Percentiles rank a stretch among this genome's conserved stretches.
Evolutionary conservation across 2,888 invertebrate genomes (phyloP).

Genomic region (Chirona hameri): DNA sequence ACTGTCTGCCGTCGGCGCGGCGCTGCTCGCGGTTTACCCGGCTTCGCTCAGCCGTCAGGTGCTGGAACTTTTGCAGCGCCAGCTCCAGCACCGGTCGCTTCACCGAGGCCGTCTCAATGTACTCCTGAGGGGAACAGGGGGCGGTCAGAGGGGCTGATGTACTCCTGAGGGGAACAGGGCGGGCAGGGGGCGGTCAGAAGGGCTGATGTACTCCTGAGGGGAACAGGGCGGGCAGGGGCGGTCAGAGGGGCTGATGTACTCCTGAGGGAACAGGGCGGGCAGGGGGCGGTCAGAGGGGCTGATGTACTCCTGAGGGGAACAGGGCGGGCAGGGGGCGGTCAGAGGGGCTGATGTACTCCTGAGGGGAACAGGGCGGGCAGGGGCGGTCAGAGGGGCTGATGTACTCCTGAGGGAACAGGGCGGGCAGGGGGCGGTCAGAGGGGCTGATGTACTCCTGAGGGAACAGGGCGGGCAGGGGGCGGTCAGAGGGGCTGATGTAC

Average conservation of each 20-base stretch:
- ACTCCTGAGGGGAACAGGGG: neutral
- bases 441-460: neutral
- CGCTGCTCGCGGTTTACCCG: neutral
- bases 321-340: neutral
- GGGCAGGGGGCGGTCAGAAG: neutral
- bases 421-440: too few species aligned
- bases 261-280: too few species aligned
- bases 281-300: neutral
- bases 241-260: too few species aligned
- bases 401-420: too few species aligned
- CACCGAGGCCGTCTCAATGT: constrained; percentile 4
- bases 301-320: neutral
- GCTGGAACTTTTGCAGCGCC: constrained; percentile 6
- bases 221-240: too few species aligned
- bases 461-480: neutral
- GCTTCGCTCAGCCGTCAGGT: neutral
- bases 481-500: neutral
- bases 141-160: neutral
- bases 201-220: neutral
- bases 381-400: too few species aligned
- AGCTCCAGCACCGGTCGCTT: constrained; percentile 25
- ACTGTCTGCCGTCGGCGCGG: neutral
- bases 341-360: neutral
- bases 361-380: too few species aligned
- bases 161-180: neutral